phyloP scores from a whole-genome alignment of 2,797 vertebrate genomes.

The Tapera naevia region DNA sequence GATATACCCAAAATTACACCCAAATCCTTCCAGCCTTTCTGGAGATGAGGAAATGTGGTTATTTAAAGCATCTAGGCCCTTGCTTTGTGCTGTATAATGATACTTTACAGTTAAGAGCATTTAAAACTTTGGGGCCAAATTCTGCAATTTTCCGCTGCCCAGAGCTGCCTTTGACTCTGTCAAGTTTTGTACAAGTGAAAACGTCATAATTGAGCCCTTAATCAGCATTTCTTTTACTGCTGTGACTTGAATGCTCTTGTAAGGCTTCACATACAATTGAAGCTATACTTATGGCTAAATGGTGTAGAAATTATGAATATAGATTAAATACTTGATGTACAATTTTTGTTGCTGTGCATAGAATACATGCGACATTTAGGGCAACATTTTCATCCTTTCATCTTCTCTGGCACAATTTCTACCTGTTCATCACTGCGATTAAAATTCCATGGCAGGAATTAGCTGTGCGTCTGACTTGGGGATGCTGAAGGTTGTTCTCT shows the following conservation, averaged over 20 bases:
- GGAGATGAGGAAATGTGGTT: neutral
- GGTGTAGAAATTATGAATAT: constrained; percentile 57
- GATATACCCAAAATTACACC: neutral
- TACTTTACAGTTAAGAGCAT: neutral
- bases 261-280: constrained; percentile 36
- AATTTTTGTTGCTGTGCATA: neutral
- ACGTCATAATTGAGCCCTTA: constrained; percentile 35
- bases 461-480: neutral
- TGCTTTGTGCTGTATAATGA: neutral
- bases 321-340: constrained; percentile 40
- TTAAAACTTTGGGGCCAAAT: constrained; percentile 4
- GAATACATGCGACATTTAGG: constrained; percentile 33
- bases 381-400: constrained; percentile 48
- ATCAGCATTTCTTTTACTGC: constrained; percentile 64
- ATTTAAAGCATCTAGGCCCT: neutral
- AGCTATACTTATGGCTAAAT: constrained; percentile 47
- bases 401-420: constrained; percentile 51
- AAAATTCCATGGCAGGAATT: constrained; percentile 3
- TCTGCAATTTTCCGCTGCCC: neutral
- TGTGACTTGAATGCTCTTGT: constrained; percentile 24
- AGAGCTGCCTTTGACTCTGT: constrained; percentile 34
- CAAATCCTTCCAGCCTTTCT: neutral
- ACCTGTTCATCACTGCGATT: constrained; percentile 27
- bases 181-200: neutral
- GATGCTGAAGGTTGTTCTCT: neutral